Evolutionary conservation across 2,797 vertebrate genomes (phyloP).

Genomic region (Huso huso): DNA sequence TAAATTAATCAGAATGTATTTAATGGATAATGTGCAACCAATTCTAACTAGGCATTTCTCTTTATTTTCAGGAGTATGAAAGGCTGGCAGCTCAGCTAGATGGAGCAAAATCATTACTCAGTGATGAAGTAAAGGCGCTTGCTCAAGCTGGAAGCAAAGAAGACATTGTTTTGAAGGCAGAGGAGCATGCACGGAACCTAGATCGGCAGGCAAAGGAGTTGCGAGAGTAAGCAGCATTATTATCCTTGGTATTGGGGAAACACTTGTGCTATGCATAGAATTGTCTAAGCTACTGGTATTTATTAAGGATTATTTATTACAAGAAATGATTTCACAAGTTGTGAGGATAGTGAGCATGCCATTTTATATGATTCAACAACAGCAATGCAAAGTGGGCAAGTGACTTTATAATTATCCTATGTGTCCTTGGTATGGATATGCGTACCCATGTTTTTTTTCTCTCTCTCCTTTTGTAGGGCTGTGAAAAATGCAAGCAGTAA

Average conservation of each 20-base stretch:
- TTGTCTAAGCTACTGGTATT: too few relatives aligned
- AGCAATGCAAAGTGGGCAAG: too few relatives aligned
- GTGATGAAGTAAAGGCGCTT: constrained; percentile 63
- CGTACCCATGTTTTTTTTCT: not conserved
- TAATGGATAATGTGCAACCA: constrained; percentile 14
- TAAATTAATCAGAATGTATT: constrained; percentile 15
- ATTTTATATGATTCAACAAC: too few relatives aligned
- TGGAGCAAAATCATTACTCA: constrained; percentile 73
- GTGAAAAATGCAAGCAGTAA: constrained; percentile 67
- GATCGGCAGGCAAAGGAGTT: constrained; percentile 68
- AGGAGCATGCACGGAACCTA: constrained; percentile 70
- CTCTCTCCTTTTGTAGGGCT: constrained; percentile 46
- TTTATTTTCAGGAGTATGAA: constrained; percentile 71
- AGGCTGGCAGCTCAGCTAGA: constrained; percentile 72
- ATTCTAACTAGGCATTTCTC: not conserved
- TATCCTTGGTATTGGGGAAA: too few relatives aligned
- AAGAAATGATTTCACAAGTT: too few relatives aligned
- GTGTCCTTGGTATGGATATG: too few relatives aligned
- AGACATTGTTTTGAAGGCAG: constrained; percentile 67
- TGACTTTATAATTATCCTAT: too few relatives aligned
- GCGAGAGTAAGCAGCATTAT: constrained; percentile 62
- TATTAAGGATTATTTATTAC: too few relatives aligned
- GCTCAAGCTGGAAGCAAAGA: constrained; percentile 65
- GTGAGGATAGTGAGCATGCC: too few relatives aligned
- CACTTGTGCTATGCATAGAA: too few relatives aligned